phyloP scores from a whole-genome alignment of 2,797 vertebrate species.

The Tiaroga cobitis region DNA sequence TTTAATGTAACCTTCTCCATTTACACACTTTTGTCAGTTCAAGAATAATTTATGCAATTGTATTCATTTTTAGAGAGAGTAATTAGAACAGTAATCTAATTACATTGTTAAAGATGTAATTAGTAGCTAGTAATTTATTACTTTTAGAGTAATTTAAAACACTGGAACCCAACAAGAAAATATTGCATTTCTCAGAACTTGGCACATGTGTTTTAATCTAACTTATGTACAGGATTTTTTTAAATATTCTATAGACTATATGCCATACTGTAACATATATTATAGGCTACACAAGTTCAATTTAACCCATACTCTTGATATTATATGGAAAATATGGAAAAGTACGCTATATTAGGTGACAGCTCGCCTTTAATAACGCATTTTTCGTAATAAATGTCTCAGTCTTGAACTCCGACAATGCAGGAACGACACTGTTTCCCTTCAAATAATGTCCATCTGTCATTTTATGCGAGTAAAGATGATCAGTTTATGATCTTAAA shows the following conservation, averaged over 20 bases:
- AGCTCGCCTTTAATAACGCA: not conserved
- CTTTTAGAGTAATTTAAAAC: too few relatives aligned
- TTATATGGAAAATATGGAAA: not conserved
- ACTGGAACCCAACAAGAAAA: too few relatives aligned
- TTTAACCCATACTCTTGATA: not conserved
- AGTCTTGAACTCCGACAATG: not conserved
- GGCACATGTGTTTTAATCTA: not conserved
- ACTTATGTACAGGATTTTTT: not conserved
- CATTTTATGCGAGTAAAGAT: too few relatives aligned
- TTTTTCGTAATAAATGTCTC: not conserved
- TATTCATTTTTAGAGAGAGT: too few relatives aligned
- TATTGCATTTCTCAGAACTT: too few relatives aligned
- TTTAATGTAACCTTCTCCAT: too few relatives aligned
- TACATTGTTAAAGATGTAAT: too few relatives aligned
- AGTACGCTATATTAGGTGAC: not conserved
- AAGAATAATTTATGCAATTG: too few relatives aligned
- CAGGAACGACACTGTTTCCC: not conserved
- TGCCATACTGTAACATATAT: not conserved
- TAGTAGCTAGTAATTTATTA: too few relatives aligned
- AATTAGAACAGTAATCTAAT: too few relatives aligned
- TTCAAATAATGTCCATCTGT: not conserved
- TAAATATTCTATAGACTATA: not conserved
- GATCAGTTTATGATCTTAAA: not conserved
- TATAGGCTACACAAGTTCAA: not conserved
- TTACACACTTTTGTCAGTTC: too few relatives aligned